Evolutionary conservation across 2,797 vertebrate species (phyloP).

Genomic region (Tinamus major): DNA sequence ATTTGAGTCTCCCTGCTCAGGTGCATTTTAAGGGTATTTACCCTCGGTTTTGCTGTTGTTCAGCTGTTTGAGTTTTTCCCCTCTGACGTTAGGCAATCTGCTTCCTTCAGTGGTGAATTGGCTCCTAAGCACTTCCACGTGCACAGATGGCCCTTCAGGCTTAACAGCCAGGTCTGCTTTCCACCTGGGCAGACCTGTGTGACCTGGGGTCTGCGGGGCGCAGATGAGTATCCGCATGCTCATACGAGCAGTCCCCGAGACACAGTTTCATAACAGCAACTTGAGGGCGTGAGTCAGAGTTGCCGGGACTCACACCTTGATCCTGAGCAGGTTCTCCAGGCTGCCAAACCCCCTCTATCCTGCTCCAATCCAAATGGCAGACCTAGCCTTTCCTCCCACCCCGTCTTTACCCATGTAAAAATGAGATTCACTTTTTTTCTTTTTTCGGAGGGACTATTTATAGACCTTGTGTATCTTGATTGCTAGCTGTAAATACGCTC

Average conservation of each 20-base stretch:
- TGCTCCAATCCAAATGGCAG: background rate
- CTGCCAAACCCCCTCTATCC: background rate
- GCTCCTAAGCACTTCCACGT: background rate
- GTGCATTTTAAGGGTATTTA: background rate
- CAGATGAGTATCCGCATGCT: background rate
- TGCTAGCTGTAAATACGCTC: background rate
- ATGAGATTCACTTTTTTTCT: background rate
- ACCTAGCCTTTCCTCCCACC: no score
- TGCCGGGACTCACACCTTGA: background rate
- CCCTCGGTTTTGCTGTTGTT: background rate
- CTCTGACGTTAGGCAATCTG: background rate
- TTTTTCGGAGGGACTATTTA: background rate
- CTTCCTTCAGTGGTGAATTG: background rate
- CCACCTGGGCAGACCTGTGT: background rate
- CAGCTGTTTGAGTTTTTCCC: constrained; percentile 10
- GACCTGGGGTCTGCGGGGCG: background rate
- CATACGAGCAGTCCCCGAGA: background rate
- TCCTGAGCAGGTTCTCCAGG: background rate
- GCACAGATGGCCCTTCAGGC: background rate
- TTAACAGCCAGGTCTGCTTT: background rate
- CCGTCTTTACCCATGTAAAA: background rate
- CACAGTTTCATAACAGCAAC: background rate
- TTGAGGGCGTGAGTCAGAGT: background rate
- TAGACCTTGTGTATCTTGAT: background rate
- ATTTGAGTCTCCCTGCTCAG: background rate